Base-by-base conservation (phyloP, 2,888 invertebrate species). In the Coenonympha arcania region DNA sequence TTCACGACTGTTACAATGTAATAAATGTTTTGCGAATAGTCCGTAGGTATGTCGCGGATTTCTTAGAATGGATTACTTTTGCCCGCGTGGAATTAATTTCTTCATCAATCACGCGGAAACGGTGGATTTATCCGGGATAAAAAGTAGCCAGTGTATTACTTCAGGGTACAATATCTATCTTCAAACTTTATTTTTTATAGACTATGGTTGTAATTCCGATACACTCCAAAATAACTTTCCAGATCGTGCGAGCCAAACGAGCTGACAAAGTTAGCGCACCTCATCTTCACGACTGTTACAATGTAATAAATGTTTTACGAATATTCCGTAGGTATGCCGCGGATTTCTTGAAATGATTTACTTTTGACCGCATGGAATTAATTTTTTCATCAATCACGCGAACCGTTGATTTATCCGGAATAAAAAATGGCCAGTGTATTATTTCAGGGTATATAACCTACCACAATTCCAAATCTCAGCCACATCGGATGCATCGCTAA, bases 161-260 rank as follows among this genome's bases (percentile, higher is more conserved):
- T n/a, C n/a, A n/a, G n/a, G n/a, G n/a, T n/a, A n/a, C n/a, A n/a
- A n/a, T n/a, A n/a, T n/a, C n/a, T n/a, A n/a, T n/a, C n/a, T n/a
- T n/a, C n/a, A n/a, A n/a, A n/a, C n/a, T n/a, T n/a, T n/a, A n/a
- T n/a, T n/a, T n/a, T n/a, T n/a, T n/a, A n/a, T n/a, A n/a, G n/a
- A n/a, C n/a, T n/a, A n/a, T n/a, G n/a, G 76, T 74, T 76, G 79
- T 79, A 82, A 79, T 79, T 74, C 71, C 76, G 71, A 80, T 82
- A 81, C 80, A 80, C 80, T 82, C 65, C 64, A 64, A 75, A 77
- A 79, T 79, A 81, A 80, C 78, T 83, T 76, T 71, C 68, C 60
- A 64, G 76, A 75, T 79, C 71, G 76, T 68, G 71, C 61, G 67
- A 64, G 69, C 73, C 70, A 74, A 79, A 78, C 76, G 79, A 79